Evolutionary conservation across 2,888 invertebrate species (phyloP).

Genomic region (Epinotia bilunana): DNA sequence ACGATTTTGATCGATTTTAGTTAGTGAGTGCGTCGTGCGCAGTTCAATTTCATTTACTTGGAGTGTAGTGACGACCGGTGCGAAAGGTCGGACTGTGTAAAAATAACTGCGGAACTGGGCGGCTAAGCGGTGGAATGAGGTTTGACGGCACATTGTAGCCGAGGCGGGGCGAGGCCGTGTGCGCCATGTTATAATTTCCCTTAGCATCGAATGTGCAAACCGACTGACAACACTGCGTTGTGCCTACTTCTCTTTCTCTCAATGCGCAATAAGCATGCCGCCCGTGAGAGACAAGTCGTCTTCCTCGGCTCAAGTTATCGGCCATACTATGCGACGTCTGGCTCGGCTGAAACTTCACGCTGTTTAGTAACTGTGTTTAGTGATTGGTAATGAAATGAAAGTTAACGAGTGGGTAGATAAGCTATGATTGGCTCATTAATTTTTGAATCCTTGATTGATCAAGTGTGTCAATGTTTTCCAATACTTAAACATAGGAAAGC

Average conservation of each 20-base stretch:
- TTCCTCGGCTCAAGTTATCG: constrained; percentile 38
- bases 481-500: neutral
- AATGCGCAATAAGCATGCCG: constrained; percentile 66
- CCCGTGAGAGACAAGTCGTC: constrained; percentile 56
- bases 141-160: constrained; percentile 83
- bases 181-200: constrained; percentile 84
- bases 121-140: constrained; percentile 83
- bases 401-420: neutral
- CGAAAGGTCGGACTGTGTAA: constrained; percentile 84
- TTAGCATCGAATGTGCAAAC: constrained; percentile 82
- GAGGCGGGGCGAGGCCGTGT: constrained; percentile 83
- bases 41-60: constrained; percentile 69
- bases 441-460: neutral
- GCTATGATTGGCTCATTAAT: constrained; percentile 1
- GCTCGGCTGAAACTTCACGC: constrained; percentile 26
- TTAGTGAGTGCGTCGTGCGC: constrained; percentile 75
- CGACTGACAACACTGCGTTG: constrained; percentile 74
- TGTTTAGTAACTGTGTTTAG: constrained; percentile 32
- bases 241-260: constrained; percentile 79
- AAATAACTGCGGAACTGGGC: constrained; percentile 84
- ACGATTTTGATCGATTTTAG: constrained; percentile 58
- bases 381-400: constrained; percentile 11
- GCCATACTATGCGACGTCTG: constrained; percentile 20
- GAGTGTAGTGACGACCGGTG: constrained; percentile 83
- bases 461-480: neutral